Evolutionary conservation across 2,888 invertebrate genomes (phyloP).

Genomic region (Orthonychiurus folsomi): DNA sequence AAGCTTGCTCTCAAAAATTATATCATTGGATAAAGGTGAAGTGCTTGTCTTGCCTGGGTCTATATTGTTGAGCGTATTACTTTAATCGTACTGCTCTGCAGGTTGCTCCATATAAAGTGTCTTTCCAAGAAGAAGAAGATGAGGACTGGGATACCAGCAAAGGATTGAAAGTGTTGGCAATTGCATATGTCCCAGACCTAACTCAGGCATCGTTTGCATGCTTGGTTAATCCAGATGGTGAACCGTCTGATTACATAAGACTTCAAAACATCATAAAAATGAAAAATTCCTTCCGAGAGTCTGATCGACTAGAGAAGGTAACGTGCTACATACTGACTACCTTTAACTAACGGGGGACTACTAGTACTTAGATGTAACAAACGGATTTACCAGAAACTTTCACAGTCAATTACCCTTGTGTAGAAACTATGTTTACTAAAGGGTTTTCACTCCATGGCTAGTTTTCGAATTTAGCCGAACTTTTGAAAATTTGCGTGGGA

Average conservation of each 20-base stretch:
- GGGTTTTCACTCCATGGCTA: too few species aligned
- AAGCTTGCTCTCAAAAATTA: conserved; percentile 73
- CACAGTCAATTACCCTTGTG: too few species aligned
- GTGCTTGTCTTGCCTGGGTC: background rate
- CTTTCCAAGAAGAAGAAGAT: conserved; percentile 65
- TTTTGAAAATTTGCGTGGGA: too few species aligned
- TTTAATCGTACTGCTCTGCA: background rate
- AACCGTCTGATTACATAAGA: conserved; percentile 81
- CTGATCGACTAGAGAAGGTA: conserved; percentile 57
- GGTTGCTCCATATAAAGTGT: conserved; percentile 17
- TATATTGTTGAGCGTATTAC: too few species aligned
- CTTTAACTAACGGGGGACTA: background rate
- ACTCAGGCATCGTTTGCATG: conserved; percentile 79
- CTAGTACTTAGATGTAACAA: too few species aligned
- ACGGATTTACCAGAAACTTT: too few species aligned
- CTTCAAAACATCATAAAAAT: conserved; percentile 76
- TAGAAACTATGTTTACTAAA: too few species aligned
- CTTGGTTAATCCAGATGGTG: conserved; percentile 77
- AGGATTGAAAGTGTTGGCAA: conserved; percentile 74
- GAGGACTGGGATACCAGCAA: conserved; percentile 82
- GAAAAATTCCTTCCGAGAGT: conserved; percentile 60
- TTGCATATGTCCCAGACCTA: conserved; percentile 79
- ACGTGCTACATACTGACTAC: background rate
- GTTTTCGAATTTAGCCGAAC: too few species aligned
- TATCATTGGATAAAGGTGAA: conserved; percentile 78